Percentiles rank a stretch among this genome's conserved stretches.
phyloP scores from a whole-genome alignment of 2,113 vertebrate genomes.

The Sinocyclocheilus maitianheensis region DNA sequence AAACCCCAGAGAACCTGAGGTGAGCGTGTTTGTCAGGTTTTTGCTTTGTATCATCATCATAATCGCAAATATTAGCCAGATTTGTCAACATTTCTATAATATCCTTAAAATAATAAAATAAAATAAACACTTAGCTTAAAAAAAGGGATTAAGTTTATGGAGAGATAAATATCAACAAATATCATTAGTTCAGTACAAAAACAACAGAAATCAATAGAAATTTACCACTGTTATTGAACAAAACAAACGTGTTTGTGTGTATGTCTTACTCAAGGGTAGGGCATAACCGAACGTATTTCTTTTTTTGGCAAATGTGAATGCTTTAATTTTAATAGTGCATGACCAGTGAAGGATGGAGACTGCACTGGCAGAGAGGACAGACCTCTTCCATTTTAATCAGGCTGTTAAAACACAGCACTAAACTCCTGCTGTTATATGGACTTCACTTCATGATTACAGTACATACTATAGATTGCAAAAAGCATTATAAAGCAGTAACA shows the following conservation, averaged over 20 bases:
- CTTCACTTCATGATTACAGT: constrained; percentile 9
- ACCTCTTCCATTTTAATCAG: constrained; percentile 55
- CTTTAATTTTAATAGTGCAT: constrained; percentile 42
- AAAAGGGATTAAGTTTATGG: too few species aligned
- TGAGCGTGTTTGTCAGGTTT: constrained; percentile 7
- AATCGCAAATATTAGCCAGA: not conserved
- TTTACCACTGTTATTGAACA: not conserved
- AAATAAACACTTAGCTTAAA: not conserved
- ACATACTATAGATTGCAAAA: constrained; percentile 14
- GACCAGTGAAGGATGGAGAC: constrained; percentile 34
- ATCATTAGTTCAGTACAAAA: not conserved
- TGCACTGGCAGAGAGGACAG: constrained; percentile 18
- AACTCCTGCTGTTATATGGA: constrained; percentile 39
- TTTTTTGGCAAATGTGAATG: constrained; percentile 30
- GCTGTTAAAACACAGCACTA: constrained; percentile 30
- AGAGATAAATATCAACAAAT: too few species aligned
- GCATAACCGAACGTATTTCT: not conserved
- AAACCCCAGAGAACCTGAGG: not conserved
- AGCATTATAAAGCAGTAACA: constrained; percentile 11
- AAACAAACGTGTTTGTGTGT: not conserved
- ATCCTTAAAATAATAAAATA: not conserved
- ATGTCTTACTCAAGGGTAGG: not conserved
- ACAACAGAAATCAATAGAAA: not conserved
- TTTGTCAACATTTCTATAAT: not conserved
- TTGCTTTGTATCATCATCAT: not conserved